Base-by-base conservation (phyloP, 2,113 vertebrate genomes). In the Zootoca vivipara region DNA sequence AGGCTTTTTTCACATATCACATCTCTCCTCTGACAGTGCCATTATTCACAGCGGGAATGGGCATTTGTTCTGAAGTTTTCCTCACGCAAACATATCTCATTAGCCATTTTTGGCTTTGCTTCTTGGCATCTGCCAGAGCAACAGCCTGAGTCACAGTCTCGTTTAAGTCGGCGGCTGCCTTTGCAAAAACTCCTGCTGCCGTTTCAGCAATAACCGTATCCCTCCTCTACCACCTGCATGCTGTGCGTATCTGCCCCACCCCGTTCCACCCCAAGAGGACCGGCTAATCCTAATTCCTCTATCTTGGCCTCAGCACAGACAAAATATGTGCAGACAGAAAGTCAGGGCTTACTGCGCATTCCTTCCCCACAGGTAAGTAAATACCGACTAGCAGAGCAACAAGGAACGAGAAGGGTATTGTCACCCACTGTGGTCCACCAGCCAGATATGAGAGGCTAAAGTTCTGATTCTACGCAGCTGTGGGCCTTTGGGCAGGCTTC, bases 61-160 rank as follows among this genome's bases (percentile, higher is more conserved):
- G 33, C 30, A n/a, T 65, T 69, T 42, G 56, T 92, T 89, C 24
- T 73, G 87, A 20, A 73, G 89, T 62, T 83, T 89, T 81, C 86
- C 74, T 87, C 83, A 77, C 35, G 90, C 80, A 90, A 85, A 64
- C 64, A 89, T 89, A 89, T 65, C 89, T 90, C 67, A n/a, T 90
- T 90, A 91, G 58, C 10, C 92, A 92, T 62, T 74, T 82, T 52
- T 38, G 67, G 24, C 33, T 90, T 93, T 0, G 26, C 82, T 90
- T 87, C 86, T 69, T 82, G 86, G 85, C 77, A 64, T 79, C 75
- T 46, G 35, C 58, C 5, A 5, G 7, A n/a, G n/a, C 38, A 81
- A 62, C 78, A 87, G 78, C 35, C 86, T 81, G 18, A 74, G 28
- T 82, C 69, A 16, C 26, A 78, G 82, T 74, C 70, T 40, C 62